Evolutionary conservation across 2,797 vertebrate species (phyloP).

Genomic region (Danio albolineatus): DNA sequence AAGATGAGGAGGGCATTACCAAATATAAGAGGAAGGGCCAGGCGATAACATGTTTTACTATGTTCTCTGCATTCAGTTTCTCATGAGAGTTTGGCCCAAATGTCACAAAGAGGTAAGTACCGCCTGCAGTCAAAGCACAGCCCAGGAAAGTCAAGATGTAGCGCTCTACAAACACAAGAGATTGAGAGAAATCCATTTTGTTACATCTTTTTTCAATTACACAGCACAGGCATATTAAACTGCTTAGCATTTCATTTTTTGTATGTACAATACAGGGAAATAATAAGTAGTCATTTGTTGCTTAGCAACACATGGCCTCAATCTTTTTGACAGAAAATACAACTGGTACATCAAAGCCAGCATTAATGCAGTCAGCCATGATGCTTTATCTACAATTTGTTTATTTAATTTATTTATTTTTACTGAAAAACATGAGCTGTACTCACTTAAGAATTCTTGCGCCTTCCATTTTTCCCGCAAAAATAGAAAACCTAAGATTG

Average conservation of each 20-base stretch:
- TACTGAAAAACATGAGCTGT: neutral
- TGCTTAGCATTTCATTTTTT: neutral
- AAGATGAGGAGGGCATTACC: constrained; percentile 77
- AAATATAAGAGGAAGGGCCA: constrained; percentile 94
- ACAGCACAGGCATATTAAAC: neutral
- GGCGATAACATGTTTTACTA: constrained; percentile 89
- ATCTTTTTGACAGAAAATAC: constrained; percentile 7
- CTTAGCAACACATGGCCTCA: neutral
- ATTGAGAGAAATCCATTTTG: neutral
- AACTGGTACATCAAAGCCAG: neutral
- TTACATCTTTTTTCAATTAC: neutral
- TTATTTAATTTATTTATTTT: neutral
- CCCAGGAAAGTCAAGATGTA: constrained; percentile 90
- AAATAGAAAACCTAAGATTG: constrained; percentile 95
- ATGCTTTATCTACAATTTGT: neutral
- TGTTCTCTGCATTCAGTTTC: constrained; percentile 88
- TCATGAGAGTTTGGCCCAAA: constrained; percentile 96
- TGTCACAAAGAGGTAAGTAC: constrained; percentile 92
- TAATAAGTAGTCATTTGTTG: neutral
- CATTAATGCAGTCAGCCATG: neutral
- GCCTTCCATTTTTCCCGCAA: constrained; percentile 93
- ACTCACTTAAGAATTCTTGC: constrained; percentile 95
- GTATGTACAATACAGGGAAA: neutral
- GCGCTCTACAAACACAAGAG: constrained; percentile 77
- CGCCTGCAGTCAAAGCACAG: constrained; percentile 84